A percentile compares a stretch with the other conserved stretches of the same genome.
phyloP scores from a whole-genome alignment of 2,113 vertebrate species.

The Sinocyclocheilus anshuiensis region DNA sequence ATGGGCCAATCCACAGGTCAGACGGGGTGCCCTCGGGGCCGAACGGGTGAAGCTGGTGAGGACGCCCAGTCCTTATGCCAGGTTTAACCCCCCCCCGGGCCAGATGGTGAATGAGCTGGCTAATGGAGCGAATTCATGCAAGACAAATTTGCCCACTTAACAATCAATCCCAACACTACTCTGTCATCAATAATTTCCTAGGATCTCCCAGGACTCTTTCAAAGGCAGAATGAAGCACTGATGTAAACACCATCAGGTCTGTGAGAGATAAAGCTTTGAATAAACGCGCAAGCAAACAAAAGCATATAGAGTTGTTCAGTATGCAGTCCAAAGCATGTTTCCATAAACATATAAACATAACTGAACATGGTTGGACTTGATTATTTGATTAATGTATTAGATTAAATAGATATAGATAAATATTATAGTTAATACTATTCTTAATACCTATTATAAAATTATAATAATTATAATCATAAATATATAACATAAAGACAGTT shows the following conservation, averaged over 20 bases:
- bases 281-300: not conserved
- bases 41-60: constrained; percentile 39
- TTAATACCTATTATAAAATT: not conserved
- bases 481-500: too few species aligned
- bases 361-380: not conserved
- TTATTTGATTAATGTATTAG: not conserved
- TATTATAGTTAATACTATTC: not conserved
- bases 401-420: not conserved
- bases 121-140: constrained; percentile 59
- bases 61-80: constrained; percentile 41
- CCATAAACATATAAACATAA: not conserved
- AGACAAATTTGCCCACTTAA: constrained; percentile 62
- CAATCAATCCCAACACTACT: constrained; percentile 55
- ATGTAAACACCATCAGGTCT: constrained; percentile 24
- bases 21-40: constrained; percentile 3
- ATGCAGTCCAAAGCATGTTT: not conserved
- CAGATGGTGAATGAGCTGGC: constrained; percentile 59
- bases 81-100: constrained; percentile 32
- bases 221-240: constrained; percentile 27
- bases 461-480: not conserved
- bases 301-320: not conserved
- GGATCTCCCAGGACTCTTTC: constrained; percentile 29
- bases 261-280: not conserved
- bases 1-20: constrained; percentile 26
- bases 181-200: constrained; percentile 56